Evolutionary conservation across 1,140 invertebrate genomes (phyloP).

Genomic region (Heliothis subflexa): DNA sequence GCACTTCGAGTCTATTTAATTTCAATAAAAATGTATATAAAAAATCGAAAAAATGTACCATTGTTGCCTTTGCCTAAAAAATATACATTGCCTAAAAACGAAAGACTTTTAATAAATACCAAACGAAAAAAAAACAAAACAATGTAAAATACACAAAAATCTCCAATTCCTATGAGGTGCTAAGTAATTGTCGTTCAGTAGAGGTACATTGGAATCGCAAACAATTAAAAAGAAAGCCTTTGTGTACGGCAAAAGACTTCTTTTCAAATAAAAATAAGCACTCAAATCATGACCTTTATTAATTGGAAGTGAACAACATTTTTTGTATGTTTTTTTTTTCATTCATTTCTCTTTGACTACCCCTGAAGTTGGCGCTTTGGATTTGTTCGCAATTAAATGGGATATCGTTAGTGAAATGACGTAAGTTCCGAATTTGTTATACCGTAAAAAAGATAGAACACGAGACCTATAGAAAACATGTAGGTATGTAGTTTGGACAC

Average conservation of each 20-base stretch:
- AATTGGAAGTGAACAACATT: not conserved
- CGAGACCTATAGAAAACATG: too few relatives aligned
- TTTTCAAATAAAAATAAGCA: slow-evolving; percentile 19
- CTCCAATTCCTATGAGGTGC: not conserved
- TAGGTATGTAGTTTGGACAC: too few relatives aligned
- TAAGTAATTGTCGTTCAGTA: slow-evolving; percentile 22
- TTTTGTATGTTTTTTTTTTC: not conserved
- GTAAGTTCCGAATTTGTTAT: not conserved
- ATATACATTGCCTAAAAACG: too few relatives aligned
- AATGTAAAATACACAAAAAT: not conserved
- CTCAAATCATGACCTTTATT: slow-evolving; percentile 16
- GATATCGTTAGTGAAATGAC: not conserved
- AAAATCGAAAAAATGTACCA: not conserved
- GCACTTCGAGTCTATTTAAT: too few relatives aligned
- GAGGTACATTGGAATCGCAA: slow-evolving; percentile 6
- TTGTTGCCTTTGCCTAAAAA: too few relatives aligned
- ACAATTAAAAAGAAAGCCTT: slow-evolving; percentile 30
- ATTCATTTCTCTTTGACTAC: not conserved
- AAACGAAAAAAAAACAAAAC: not conserved
- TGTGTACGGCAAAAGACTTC: not conserved
- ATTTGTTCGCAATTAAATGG: not conserved
- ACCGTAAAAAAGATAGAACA: not conserved
- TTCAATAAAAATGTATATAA: too few relatives aligned
- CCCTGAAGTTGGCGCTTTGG: not conserved
- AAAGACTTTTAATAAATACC: too few relatives aligned